phyloP scores from a whole-genome alignment of 2,113 vertebrate species.

The Ictidomys tridecemlineatus region DNA sequence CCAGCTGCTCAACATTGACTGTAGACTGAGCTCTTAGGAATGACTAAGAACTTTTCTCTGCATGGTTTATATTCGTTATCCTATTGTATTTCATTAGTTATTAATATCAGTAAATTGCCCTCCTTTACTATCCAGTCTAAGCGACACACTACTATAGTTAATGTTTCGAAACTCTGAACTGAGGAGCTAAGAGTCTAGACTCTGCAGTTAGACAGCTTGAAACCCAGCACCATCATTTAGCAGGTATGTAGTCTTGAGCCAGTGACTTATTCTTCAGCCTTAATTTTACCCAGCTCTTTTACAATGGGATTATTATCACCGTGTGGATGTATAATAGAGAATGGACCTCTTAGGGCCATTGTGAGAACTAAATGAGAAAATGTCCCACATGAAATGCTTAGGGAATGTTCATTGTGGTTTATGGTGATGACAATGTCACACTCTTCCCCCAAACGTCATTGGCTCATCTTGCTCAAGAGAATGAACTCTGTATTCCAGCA shows the following conservation, averaged over 20 bases:
- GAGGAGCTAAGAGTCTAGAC: not conserved
- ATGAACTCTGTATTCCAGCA: not conserved
- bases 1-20: not conserved
- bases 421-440: not conserved
- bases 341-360: not conserved
- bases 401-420: not conserved
- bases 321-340: not conserved
- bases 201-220: not conserved
- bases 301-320: not conserved
- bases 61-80: constrained; percentile 17
- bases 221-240: not conserved
- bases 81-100: constrained; percentile 55
- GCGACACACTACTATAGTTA: not conserved
- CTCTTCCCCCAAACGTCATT: not conserved
- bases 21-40: constrained; percentile 26
- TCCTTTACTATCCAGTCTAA: not conserved
- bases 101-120: constrained; percentile 37
- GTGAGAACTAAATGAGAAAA: not conserved
- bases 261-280: not conserved
- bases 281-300: not conserved
- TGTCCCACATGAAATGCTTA: not conserved
- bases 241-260: not conserved
- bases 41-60: constrained; percentile 29
- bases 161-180: constrained; percentile 9
- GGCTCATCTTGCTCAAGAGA: not conserved